Base-by-base conservation (phyloP, 2,797 vertebrate genomes). In the Falco berigora region DNA sequence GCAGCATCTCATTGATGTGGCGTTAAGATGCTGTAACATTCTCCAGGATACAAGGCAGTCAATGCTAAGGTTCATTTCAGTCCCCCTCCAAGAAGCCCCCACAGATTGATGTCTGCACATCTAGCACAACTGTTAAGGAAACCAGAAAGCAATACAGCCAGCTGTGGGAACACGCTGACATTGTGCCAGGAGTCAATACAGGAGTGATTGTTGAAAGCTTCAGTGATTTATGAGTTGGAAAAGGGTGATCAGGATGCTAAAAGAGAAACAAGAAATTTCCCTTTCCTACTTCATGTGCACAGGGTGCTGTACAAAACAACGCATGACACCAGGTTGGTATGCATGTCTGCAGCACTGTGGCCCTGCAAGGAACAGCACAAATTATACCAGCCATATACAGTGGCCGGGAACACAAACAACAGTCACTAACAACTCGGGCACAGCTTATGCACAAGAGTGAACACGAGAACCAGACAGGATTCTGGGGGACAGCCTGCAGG, bases 381-480 rank as follows among this genome's bases (percentile, higher is more conserved):
- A 21, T 8, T 32, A 44, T 9, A 58, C 17, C 44, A 19, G 56
- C 9, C 38, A 61, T 16, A 8, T 40, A 36, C 9, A 17, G 34
- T 3, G 47, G 12, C 52, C 15, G 24, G 8, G 27, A 52, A 42
- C 24, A 56, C 28, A 64, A 53, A 16, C 19, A 64, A 36, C 80
- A 19, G 34, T 14, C 46, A 9, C 38, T 7, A 14, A 6, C 50
- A 74, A 10, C 52, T 67, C 58, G 20, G 53, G 13, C 58, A 27
- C 10, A 14, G 42, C 59, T 58, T 23, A 36, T 1, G 0, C 16
- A 14, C 10, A 5, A 34, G 16, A 46, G 16, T 2, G 6, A 64
- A 47, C 14, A 36, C 28, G 34, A 47, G 53, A 74, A 44, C 32
- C 67, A 58, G 44, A 21, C 25, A 32, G 47, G 20, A 61, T 21